Percentiles rank a stretch among this genome's conserved stretches.
phyloP scores from a whole-genome alignment of 2,888 invertebrate genomes.

The Dromius quadrimaculatus region DNA sequence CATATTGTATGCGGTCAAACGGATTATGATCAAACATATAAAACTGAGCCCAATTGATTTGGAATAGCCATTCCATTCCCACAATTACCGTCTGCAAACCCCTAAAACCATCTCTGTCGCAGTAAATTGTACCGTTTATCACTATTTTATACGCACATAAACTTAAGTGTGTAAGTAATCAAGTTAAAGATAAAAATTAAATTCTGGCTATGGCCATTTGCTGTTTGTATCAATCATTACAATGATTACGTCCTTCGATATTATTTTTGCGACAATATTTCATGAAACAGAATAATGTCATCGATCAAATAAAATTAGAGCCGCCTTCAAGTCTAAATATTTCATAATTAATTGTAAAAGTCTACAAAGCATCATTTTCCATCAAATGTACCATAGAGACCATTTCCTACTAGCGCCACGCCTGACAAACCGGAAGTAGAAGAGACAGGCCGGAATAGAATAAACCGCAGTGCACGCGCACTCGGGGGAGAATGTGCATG shows the following conservation, averaged over 20 bases:
- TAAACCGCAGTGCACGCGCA: conserved; percentile 24
- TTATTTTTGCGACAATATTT: too few species aligned
- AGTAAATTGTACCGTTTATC: conserved; percentile 41
- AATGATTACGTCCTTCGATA: too few species aligned
- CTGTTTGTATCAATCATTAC: too few species aligned
- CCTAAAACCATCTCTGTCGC: background rate
- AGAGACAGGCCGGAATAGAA: conserved; percentile 18
- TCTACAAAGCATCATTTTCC: conserved; percentile 22
- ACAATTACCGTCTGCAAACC: conserved; percentile 25
- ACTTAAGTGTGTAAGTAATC: conserved; percentile 45
- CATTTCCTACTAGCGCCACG: conserved; percentile 12
- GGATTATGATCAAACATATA: conserved; percentile 41
- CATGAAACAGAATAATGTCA: too few species aligned
- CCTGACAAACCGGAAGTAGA: conserved; percentile 8
- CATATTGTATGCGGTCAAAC: conserved; percentile 35
- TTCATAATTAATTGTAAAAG: conserved; percentile 14
- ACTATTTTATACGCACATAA: conserved; percentile 40
- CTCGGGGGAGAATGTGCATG: background rate
- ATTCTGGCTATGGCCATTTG: background rate
- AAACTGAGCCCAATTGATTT: conserved; percentile 40
- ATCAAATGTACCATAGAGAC: conserved; percentile 21
- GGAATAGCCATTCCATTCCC: conserved; percentile 21
- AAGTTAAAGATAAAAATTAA: conserved; percentile 6
- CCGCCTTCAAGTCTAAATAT: background rate
- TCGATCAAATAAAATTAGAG: background rate